These are phyloP conservation scores for Cosmia pyralina DNA, from an alignment of 2,888 invertebrate genomes.

Conservation along the genomic window DNA sequence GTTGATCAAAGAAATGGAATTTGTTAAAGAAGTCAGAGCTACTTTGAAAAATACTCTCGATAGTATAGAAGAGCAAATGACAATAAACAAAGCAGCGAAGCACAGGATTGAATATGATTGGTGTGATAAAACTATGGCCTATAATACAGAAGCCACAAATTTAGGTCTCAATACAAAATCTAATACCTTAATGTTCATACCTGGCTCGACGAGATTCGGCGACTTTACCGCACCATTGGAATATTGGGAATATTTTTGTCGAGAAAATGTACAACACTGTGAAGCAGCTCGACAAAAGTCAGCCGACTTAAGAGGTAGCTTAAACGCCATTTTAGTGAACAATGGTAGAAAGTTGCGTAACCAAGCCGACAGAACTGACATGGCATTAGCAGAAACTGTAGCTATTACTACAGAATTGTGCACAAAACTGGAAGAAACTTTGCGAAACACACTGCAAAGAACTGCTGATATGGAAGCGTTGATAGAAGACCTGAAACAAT, in stretches of 20 bases:
- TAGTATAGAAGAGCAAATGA: constrained; percentile 92
- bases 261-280: constrained; percentile 93
- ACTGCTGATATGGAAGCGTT: constrained; percentile 94
- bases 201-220: constrained; percentile 95
- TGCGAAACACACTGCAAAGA: constrained; percentile 92
- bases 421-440: constrained; percentile 92
- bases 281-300: constrained; percentile 95
- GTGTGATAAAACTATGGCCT: constrained; percentile 96
- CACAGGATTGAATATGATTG: constrained; percentile 96
- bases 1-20: constrained; percentile 93
- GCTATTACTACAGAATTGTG: constrained; percentile 94
- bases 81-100: constrained; percentile 94
- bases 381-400: constrained; percentile 93
- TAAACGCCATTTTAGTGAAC: constrained; percentile 93
- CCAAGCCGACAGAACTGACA: constrained; percentile 95
- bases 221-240: constrained; percentile 92
- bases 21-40: constrained; percentile 92
- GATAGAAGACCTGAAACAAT: constrained; percentile 92
- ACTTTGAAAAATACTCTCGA: constrained; percentile 91
- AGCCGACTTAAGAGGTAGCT: constrained; percentile 92
- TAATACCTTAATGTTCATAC: constrained; percentile 93
- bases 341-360: constrained; percentile 94
- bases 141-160: constrained; percentile 93
- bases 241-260: constrained; percentile 96
- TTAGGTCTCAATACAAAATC: constrained; percentile 93